These are phyloP conservation scores for Heliconius cydno DNA, from an alignment of 2,888 invertebrate species.

Conservation along the genomic window DNA sequence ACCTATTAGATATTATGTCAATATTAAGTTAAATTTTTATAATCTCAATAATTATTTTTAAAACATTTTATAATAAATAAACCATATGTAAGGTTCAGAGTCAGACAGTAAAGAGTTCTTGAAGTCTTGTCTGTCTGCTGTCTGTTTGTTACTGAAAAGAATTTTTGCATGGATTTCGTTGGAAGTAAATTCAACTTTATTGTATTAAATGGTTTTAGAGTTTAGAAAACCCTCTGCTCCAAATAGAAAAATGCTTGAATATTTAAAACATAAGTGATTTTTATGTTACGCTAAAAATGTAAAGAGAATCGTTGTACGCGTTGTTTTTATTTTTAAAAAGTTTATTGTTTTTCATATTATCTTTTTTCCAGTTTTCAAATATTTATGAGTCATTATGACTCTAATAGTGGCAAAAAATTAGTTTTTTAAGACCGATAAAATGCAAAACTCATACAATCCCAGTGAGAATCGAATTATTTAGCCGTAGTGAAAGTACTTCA, in stretches of 20 bases:
- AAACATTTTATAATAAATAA: no score
- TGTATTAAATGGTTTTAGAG: not conserved
- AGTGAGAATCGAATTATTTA: not conserved
- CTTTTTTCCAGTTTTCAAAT: not conserved
- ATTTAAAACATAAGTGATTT: not conserved
- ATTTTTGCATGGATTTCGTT: not conserved
- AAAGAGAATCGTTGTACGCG: not conserved
- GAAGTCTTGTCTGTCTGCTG: not conserved
- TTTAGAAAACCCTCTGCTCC: not conserved
- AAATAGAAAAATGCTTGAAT: not conserved
- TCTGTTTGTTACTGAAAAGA: not conserved
- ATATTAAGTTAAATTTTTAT: no score
- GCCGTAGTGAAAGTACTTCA: not conserved
- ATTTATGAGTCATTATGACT: no score
- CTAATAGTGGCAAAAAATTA: no score
- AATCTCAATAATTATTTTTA: no score
- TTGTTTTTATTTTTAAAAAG: no score
- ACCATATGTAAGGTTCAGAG: no score
- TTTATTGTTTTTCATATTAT: no score
- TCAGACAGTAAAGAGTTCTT: not conserved
- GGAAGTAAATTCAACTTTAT: not conserved
- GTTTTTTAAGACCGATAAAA: not conserved
- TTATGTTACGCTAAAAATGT: not conserved
- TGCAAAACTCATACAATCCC: not conserved
- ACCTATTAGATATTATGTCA: no score